Conservation (phyloP, 2,888 invertebrate genomes). For the Eupithecia tripunctaria region DNA sequence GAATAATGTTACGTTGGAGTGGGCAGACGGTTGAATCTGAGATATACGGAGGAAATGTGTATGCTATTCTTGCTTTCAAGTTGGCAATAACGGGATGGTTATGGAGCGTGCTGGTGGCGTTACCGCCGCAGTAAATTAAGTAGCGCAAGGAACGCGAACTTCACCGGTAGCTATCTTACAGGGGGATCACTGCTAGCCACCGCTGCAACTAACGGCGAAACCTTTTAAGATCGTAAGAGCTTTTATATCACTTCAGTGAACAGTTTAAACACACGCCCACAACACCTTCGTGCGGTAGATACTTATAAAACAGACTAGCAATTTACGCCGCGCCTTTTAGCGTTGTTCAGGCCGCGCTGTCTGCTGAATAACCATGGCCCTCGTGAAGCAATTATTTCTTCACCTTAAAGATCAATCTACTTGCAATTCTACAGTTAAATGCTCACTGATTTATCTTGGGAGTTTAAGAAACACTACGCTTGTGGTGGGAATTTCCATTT, state of each 20-base stretch:
- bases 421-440: constrained; percentile 7
- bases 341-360: constrained; percentile 19
- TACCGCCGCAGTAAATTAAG: constrained; percentile 80
- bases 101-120: constrained; percentile 81
- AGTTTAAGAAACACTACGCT: background rate
- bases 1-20: constrained; percentile 68
- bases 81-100: constrained; percentile 81
- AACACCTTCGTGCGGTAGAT: constrained; percentile 37
- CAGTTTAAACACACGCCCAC: constrained; percentile 51
- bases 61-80: constrained; percentile 81
- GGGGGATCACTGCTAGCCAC: constrained; percentile 66
- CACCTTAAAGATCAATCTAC: constrained; percentile 15
- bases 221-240: constrained; percentile 59
- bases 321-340: constrained; percentile 35
- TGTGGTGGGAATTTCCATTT: background rate
- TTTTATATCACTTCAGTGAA: constrained; percentile 55
- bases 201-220: constrained; percentile 54
- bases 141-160: constrained; percentile 66
- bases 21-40: constrained; percentile 74
- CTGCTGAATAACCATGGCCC: constrained; percentile 20
- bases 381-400: constrained; percentile 14
- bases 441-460: background rate
- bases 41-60: constrained; percentile 80
- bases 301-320: constrained; percentile 36
- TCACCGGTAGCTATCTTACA: constrained; percentile 66